A percentile compares a stretch with the other conserved stretches of the same genome.
Evolutionary conservation across 2,888 invertebrate genomes (phyloP).

Genomic region (Idaea biselata): DNA sequence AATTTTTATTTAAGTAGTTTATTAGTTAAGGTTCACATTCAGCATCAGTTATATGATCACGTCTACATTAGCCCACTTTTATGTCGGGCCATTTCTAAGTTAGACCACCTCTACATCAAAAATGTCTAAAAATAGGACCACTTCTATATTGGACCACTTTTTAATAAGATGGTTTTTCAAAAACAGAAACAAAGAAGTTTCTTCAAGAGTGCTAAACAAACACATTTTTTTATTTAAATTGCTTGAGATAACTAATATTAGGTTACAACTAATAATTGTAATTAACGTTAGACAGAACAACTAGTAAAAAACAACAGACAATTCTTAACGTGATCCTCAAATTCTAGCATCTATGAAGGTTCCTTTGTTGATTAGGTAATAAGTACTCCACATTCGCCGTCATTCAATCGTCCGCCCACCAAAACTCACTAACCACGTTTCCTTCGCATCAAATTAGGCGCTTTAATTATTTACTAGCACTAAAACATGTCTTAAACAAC

Average conservation of each 20-base stretch:
- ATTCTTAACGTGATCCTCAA: constrained; percentile 12
- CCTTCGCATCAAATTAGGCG: constrained; percentile 76
- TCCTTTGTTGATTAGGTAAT: constrained; percentile 33
- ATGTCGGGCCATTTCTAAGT: too few relatives aligned
- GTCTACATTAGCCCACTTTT: too few relatives aligned
- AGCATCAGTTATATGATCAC: too few relatives aligned
- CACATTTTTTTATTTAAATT: too few relatives aligned
- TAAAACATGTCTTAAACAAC: constrained; percentile 66
- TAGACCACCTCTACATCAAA: too few relatives aligned
- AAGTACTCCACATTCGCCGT: constrained; percentile 36
- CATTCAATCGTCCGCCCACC: constrained; percentile 59
- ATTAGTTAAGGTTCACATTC: too few relatives aligned
- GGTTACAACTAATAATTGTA: too few relatives aligned
- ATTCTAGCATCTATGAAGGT: constrained; percentile 32
- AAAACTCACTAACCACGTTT: constrained; percentile 58
- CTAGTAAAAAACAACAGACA: too few relatives aligned
- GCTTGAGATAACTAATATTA: too few relatives aligned
- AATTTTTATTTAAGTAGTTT: too few relatives aligned
- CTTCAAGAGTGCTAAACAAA: constrained; percentile 12
- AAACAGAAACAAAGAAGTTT: constrained; percentile 20
- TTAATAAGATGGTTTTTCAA: neutral
- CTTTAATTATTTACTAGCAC: constrained; percentile 77
- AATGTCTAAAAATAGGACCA: constrained; percentile 12
- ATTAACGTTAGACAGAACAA: too few relatives aligned
- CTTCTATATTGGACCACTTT: neutral